Evolutionary conservation across 2,888 invertebrate species (phyloP).

Genomic region (Xanthia icteritia): DNA sequence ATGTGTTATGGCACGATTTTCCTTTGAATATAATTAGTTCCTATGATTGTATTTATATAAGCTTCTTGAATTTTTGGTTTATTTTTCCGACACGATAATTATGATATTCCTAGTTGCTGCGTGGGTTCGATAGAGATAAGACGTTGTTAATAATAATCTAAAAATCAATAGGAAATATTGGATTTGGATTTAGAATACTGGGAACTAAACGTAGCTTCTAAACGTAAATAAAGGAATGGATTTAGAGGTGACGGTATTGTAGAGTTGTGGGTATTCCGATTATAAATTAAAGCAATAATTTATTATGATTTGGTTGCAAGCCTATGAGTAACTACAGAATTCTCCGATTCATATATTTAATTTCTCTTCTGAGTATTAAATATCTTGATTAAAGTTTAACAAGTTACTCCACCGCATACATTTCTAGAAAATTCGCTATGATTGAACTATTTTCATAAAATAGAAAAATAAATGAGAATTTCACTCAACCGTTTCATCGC

Average conservation of each 20-base stretch:
- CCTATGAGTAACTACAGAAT: slow-evolving; percentile 2
- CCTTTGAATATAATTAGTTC: slow-evolving; percentile 69
- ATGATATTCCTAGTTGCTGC: neutral
- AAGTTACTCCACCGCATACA: slow-evolving; percentile 18
- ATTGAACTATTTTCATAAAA: slow-evolving; percentile 53
- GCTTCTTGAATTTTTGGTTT: slow-evolving; percentile 50
- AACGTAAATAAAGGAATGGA: slow-evolving; percentile 4
- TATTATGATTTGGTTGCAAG: slow-evolving; percentile 24
- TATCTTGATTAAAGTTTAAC: slow-evolving; percentile 45
- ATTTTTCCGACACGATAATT: slow-evolving; percentile 21
- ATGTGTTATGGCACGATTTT: slow-evolving; percentile 71
- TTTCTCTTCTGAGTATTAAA: slow-evolving; percentile 26
- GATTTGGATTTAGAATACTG: neutral
- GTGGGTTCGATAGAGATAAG: slow-evolving; percentile 6
- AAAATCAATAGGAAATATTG: too few relatives aligned
- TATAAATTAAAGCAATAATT: slow-evolving; percentile 21
- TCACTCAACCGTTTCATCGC: slow-evolving; percentile 55
- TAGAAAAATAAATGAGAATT: slow-evolving; percentile 61
- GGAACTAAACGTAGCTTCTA: slow-evolving; percentile 2
- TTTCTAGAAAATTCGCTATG: slow-evolving; percentile 45
- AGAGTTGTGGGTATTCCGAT: neutral
- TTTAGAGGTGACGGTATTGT: slow-evolving; percentile 1
- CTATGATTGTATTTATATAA: slow-evolving; percentile 57
- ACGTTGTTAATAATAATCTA: neutral
- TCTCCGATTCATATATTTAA: slow-evolving; percentile 27